A percentile compares a stretch with the other conserved stretches of the same genome.
Conservation (phyloP, 2,113 vertebrate genomes). For the Corythaeola cristata region DNA sequence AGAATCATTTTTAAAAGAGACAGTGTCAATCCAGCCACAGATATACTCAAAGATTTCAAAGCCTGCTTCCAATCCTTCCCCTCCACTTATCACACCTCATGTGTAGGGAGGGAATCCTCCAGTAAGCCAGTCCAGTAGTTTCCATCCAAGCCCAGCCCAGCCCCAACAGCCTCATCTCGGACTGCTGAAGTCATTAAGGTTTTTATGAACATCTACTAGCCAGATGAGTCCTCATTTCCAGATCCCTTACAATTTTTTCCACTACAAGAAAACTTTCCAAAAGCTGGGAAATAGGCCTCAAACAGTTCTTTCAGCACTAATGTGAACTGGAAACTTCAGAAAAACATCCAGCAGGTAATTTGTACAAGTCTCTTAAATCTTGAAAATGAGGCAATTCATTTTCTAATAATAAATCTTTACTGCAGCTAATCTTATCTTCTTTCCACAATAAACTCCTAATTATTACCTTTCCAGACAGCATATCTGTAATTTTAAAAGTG, state of each 20-base stretch:
- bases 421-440: conserved; percentile 60
- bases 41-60: not conserved
- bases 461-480: conserved; percentile 28
- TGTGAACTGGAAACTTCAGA: conserved; percentile 20
- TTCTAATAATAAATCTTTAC: conserved; percentile 64
- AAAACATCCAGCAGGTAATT: not conserved
- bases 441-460: conserved; percentile 51
- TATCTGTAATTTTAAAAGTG: conserved; percentile 34
- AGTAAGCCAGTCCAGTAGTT: not conserved
- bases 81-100: not conserved
- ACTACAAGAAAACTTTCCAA: conserved; percentile 48
- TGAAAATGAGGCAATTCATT: conserved; percentile 46
- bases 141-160: not conserved
- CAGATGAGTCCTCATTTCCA: conserved; percentile 51
- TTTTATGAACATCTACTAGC: conserved; percentile 47
- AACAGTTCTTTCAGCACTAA: not conserved
- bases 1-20: not conserved
- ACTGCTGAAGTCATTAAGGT: conserved; percentile 51
- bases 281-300: conserved; percentile 13
- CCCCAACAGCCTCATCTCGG: not conserved
- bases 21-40: not conserved
- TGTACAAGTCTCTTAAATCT: conserved; percentile 28
- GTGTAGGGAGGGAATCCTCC: not conserved
- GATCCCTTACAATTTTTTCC: conserved; percentile 34
- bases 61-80: not conserved